A percentile compares a stretch with the other conserved stretches of the same genome.
phyloP scores from a whole-genome alignment of 2,113 vertebrate genomes.

The Octodon degus region DNA sequence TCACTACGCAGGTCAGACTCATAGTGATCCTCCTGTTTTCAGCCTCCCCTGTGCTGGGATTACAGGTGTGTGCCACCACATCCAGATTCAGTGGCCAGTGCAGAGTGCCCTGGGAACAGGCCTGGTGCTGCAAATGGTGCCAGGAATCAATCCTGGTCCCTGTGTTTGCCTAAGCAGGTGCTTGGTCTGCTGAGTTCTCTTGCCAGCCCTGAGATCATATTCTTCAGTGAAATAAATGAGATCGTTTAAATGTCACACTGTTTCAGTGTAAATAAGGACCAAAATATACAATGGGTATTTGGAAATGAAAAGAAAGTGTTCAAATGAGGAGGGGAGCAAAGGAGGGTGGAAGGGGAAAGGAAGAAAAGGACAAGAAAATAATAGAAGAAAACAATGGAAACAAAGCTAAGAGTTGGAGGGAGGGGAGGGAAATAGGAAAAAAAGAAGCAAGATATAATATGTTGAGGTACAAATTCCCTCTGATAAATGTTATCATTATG shows the following conservation, averaged over 20 bases:
- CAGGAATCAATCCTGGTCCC: no score
- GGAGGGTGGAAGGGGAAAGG: not conserved
- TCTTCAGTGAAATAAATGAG: not conserved
- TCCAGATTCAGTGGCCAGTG: no score
- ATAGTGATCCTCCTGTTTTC: no score
- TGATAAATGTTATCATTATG: not conserved
- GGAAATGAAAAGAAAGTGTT: not conserved
- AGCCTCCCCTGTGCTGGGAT: no score
- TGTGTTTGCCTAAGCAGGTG: no score
- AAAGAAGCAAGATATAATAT: not conserved
- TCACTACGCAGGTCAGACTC: no score
- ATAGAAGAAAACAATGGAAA: not conserved
- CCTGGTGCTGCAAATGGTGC: no score
- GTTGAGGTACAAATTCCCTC: not conserved
- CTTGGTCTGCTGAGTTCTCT: no score
- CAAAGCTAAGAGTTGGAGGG: not conserved
- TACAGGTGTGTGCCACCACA: no score
- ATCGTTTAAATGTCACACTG: not conserved
- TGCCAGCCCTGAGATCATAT: not conserved
- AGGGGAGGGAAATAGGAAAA: not conserved
- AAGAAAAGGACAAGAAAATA: not conserved
- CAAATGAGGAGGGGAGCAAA: not conserved
- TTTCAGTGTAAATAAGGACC: not conserved
- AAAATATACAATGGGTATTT: not conserved
- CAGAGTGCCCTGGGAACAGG: no score